Evolutionary conservation across 2,888 invertebrate species (phyloP), one percentile per base, ranked within the genome.

Genomic region (Agrilus mali): DNA sequence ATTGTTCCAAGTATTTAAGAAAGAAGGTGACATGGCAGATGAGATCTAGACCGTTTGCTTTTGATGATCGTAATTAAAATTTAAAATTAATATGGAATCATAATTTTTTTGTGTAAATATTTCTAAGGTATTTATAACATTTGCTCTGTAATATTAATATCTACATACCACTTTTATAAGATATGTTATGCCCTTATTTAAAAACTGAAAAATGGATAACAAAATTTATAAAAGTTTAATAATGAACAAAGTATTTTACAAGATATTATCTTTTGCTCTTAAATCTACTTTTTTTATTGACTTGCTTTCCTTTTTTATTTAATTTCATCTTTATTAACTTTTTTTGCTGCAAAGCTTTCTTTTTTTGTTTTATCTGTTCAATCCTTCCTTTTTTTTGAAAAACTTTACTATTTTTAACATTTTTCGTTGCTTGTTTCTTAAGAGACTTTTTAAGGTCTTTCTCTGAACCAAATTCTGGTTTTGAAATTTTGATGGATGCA

Each of bases 371-470:
- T 40, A 73, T 67, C 50, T 76, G 74, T 47, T 86, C 84, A 20
- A 85, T 56, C 60, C 78, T 80, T 53, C 77, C 80, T 58, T 87
- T 86, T 65, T 74, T 75, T 67, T 83, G 80, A 56, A 82, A 86
- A 1, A 77, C 75, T 71, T 82, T 86, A 58, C 84, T 87, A 51
- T 82, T 82, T 57, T 84, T 77, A 13, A 86, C 72, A 59, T 79
- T 78, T 55, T 81, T 80, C 0, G 81, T 72, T 0, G 85, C 82
- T 60, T 82, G 77, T 49, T 77, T 77, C 55, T 82, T 83, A 7
- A 85, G 69, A 47, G 77, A 67, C 53, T 71, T 78, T 55, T 84
- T 82, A 2, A 87, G 64, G 54, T 84, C 81, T 60, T 80, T 82
- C 58, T 80, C 79, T 2, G 74, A 70, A 40, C 66, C 60, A 42